These are phyloP conservation scores for Drosophila macrothrix DNA, from an alignment of 2,888 invertebrate species.

Conservation along the genomic window DNA sequence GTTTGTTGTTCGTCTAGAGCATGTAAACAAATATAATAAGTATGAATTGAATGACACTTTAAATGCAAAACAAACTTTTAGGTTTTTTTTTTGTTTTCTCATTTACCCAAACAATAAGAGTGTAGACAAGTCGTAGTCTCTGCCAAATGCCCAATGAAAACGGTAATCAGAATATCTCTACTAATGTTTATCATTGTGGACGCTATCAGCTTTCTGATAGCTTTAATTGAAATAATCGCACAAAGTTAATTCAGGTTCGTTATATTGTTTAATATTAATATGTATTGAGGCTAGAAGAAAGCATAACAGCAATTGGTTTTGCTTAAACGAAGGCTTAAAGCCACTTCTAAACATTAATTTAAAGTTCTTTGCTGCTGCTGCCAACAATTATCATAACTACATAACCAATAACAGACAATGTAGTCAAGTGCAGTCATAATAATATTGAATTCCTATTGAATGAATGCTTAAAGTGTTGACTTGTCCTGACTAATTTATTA, in stretches of 20 bases:
- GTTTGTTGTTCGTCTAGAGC: neutral
- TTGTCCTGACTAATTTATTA: neutral
- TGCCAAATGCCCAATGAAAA: neutral
- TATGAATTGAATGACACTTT: neutral
- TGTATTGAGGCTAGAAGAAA: neutral
- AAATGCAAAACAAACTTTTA: neutral
- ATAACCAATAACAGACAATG: neutral
- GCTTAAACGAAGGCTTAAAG: neutral
- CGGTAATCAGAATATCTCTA: neutral
- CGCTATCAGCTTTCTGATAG: neutral
- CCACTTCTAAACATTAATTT: neutral
- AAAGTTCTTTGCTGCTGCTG: neutral
- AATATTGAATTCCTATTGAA: conserved; percentile 19
- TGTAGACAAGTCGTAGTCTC: neutral
- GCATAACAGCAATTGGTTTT: neutral
- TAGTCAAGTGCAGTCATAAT: conserved; percentile 3
- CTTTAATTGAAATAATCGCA: neutral
- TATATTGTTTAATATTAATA: neutral
- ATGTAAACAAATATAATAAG: no score
- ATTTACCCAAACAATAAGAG: neutral
- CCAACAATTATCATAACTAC: neutral
- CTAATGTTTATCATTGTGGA: neutral
- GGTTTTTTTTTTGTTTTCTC: neutral
- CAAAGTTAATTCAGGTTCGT: neutral
- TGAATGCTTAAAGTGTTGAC: neutral